Percentiles rank a stretch among this genome's conserved stretches.
These are phyloP conservation scores for Lepeophtheirus nordmannii DNA, from an alignment of 2,888 invertebrate species.

Conservation along the genomic window DNA sequence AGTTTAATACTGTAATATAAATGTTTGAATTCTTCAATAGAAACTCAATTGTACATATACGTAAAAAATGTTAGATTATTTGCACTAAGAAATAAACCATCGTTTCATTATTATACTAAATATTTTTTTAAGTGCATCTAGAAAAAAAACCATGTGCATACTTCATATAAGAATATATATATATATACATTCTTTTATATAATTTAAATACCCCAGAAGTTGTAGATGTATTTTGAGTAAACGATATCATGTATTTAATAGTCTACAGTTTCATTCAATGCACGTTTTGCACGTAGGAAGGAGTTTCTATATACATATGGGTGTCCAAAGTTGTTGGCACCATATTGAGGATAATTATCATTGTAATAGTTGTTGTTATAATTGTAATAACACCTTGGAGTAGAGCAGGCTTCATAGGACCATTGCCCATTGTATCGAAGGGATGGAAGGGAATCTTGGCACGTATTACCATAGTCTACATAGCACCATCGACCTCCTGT, in stretches of 20 bases:
- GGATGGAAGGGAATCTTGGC: neutral
- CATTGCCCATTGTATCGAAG: neutral
- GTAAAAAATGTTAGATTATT: no score
- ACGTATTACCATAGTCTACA: conserved; percentile 5
- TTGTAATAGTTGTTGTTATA: neutral
- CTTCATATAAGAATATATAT: no score
- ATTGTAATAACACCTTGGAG: neutral
- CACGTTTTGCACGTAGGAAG: neutral
- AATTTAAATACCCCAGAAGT: no score
- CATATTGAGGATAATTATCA: neutral
- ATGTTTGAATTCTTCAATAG: no score
- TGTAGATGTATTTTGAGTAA: no score
- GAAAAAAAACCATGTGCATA: no score
- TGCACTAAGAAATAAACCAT: no score
- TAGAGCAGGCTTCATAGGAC: conserved; percentile 1
- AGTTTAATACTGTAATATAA: no score
- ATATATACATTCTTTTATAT: no score
- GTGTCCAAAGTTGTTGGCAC: neutral
- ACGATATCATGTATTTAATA: neutral
- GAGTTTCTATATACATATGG: neutral
- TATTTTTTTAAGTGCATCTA: no score
- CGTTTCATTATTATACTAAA: no score
- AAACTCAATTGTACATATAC: no score
- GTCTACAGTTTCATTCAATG: neutral
- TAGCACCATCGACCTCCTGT: neutral